Evolutionary conservation across 2,797 vertebrate species (phyloP).

Genomic region (Helicolenus hilgendorfi): DNA sequence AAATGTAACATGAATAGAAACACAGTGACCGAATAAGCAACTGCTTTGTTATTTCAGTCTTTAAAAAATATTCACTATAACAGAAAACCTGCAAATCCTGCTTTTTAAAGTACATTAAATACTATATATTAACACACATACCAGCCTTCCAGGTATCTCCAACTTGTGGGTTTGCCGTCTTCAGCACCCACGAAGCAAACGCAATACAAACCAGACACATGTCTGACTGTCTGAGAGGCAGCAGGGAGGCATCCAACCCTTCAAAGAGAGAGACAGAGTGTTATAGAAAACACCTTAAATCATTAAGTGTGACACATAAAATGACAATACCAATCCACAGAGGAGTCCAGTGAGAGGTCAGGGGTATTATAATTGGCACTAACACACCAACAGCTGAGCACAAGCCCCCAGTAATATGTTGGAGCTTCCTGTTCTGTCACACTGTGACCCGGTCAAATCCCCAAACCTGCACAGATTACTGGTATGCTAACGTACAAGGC

Average conservation of each 20-base stretch:
- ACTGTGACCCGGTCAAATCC: slow-evolving; percentile 9
- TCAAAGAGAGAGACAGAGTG: slow-evolving; percentile 36
- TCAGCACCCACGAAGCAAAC: slow-evolving; percentile 97
- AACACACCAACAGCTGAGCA: slow-evolving; percentile 44
- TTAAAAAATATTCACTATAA: neutral
- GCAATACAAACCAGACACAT: slow-evolving; percentile 98
- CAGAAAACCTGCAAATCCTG: neutral
- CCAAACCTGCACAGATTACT: slow-evolving; percentile 9
- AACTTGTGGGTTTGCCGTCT: slow-evolving; percentile 93
- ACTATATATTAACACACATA: slow-evolving; percentile 66
- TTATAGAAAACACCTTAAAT: neutral
- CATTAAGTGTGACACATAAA: neutral
- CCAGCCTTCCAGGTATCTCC: slow-evolving; percentile 97
- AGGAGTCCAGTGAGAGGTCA: neutral
- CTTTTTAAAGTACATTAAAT: neutral
- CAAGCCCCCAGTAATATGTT: neutral
- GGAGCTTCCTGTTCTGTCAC: slow-evolving; percentile 41
- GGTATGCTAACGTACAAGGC: neutral
- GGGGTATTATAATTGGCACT: slow-evolving; percentile 9
- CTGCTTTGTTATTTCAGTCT: neutral
- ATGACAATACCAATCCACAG: neutral
- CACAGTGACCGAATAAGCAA: neutral
- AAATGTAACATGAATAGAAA: neutral
- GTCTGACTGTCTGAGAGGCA: slow-evolving; percentile 92
- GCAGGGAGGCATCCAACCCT: slow-evolving; percentile 85